Conservation (phyloP, 2,113 vertebrate genomes). For the Trinectes maculatus region DNA sequence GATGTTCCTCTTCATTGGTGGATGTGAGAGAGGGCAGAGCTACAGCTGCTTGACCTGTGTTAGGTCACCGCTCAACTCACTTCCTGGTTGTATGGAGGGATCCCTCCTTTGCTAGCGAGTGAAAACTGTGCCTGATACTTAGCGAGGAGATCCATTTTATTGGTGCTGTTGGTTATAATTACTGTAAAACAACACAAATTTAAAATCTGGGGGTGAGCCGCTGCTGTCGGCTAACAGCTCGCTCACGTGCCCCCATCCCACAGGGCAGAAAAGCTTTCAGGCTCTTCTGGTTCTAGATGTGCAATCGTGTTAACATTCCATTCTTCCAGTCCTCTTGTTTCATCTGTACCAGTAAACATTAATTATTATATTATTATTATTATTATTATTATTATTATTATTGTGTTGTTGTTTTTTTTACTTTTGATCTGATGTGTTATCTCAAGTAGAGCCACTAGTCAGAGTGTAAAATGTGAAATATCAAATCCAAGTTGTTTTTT, state of each 20-base stretch:
- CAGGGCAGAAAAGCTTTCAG: constrained; percentile 84
- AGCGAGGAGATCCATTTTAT: constrained; percentile 93
- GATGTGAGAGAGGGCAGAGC: constrained; percentile 61
- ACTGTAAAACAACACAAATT: constrained; percentile 85
- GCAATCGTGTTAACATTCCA: constrained; percentile 99
- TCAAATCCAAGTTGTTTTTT: constrained; percentile 76
- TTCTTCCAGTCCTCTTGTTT: constrained; percentile 85
- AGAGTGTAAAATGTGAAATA: constrained; percentile 95
- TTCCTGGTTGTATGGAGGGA: constrained; percentile 62
- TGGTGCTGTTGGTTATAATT: constrained; percentile 98
- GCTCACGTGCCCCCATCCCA: constrained; percentile 73
- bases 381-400: constrained; percentile 72
- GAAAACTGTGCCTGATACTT: constrained; percentile 96
- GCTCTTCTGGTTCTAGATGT: constrained; percentile 92
- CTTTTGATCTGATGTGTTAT: constrained; percentile 83
- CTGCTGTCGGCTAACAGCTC: constrained; percentile 79
- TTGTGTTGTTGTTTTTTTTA: constrained; percentile 52
- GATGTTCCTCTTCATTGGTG: constrained; percentile 62
- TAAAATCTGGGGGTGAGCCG: constrained; percentile 59
- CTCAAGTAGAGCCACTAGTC: constrained; percentile 94
- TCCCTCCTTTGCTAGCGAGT: constrained; percentile 84
- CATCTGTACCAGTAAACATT: constrained; percentile 83
- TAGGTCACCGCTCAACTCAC: constrained; percentile 56
- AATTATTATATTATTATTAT: constrained; percentile 78
- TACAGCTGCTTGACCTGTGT: constrained; percentile 60